These are phyloP conservation scores for Oxycera nigricornis DNA, from an alignment of 2,888 invertebrate species.

Conservation along the genomic window DNA sequence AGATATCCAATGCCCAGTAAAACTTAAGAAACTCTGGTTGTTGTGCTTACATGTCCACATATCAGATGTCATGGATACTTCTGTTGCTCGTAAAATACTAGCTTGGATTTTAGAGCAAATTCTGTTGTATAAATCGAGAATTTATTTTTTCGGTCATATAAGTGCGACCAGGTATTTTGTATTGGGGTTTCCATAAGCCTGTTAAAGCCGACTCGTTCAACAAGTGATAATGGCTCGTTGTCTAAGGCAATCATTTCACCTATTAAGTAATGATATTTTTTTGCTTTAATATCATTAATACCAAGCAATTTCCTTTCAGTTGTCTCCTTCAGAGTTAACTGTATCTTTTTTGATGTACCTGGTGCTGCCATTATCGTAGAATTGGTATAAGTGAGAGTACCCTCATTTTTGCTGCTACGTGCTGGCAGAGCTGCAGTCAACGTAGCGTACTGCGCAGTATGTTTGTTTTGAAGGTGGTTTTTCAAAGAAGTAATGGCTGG, in stretches of 20 bases:
- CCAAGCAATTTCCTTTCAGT: not conserved
- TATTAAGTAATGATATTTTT: not conserved
- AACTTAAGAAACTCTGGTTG: not conserved
- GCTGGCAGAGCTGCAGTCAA: not conserved
- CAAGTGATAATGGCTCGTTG: conserved; percentile 3
- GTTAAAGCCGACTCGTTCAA: not conserved
- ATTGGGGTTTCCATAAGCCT: not conserved
- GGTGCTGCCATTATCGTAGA: not conserved
- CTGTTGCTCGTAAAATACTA: not conserved
- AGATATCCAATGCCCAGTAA: not conserved
- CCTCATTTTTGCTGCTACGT: not conserved
- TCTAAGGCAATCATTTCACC: not conserved
- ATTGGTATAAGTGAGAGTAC: not conserved
- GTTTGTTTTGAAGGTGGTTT: not conserved
- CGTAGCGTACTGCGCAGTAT: not conserved
- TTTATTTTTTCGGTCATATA: not conserved
- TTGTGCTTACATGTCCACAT: not conserved
- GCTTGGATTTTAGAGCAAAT: not conserved
- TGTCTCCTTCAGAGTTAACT: not conserved
- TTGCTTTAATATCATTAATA: not conserved
- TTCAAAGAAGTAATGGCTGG: not conserved
- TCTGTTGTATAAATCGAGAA: not conserved
- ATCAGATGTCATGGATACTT: not conserved
- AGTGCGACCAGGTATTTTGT: not conserved
- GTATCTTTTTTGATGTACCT: not conserved